These are phyloP conservation scores for Falcunculus frontatus DNA, from an alignment of 2,113 vertebrate genomes.

Conservation along the genomic window DNA sequence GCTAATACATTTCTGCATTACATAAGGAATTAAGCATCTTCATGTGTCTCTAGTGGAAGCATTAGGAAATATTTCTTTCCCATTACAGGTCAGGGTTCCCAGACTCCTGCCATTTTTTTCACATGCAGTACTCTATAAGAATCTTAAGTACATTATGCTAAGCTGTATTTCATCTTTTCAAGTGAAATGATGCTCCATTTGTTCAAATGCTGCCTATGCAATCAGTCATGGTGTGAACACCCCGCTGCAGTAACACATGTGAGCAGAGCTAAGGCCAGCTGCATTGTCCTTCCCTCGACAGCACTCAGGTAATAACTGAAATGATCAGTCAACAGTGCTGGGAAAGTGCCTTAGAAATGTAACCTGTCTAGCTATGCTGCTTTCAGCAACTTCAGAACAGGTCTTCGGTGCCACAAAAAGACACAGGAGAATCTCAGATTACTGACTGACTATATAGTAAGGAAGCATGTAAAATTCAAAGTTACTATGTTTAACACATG, in stretches of 20 bases:
- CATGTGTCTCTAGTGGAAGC: neutral
- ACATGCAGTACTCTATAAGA: neutral
- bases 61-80: neutral
- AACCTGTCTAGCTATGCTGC: neutral
- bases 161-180: neutral
- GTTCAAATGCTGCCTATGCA: neutral
- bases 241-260: neutral
- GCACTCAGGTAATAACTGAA: neutral
- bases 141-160: neutral
- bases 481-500: neutral
- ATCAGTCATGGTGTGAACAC: neutral
- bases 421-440: neutral
- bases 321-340: neutral
- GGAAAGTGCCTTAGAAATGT: neutral
- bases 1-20: neutral
- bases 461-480: neutral
- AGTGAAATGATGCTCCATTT: neutral
- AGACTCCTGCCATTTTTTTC: neutral
- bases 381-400: neutral
- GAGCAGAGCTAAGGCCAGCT: neutral
- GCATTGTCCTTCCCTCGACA: neutral
- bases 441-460: neutral
- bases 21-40: neutral
- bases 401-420: neutral
- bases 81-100: neutral